Conservation (phyloP, 2,888 invertebrate genomes). For the Buathra laborator region DNA sequence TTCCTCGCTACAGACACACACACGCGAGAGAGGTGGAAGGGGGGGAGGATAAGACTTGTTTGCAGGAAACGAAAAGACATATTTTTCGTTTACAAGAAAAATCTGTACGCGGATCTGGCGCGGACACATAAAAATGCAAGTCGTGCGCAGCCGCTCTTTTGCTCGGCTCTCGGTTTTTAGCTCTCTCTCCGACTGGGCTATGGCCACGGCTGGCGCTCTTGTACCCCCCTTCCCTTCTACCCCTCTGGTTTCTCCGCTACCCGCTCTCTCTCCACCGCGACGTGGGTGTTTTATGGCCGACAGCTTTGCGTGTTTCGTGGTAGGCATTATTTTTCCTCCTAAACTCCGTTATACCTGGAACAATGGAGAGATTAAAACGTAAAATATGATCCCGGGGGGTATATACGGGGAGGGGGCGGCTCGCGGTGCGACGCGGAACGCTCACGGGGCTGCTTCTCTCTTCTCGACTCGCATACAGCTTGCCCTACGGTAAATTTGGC, state of each 20-base stretch:
- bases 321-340: slow-evolving; percentile 85
- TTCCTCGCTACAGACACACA: slow-evolving; percentile 50
- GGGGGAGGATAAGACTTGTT: slow-evolving; percentile 70
- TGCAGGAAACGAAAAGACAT: slow-evolving; percentile 74
- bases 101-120: slow-evolving; percentile 82
- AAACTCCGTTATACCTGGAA: slow-evolving; percentile 85
- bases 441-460: slow-evolving; percentile 30
- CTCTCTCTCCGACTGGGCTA: slow-evolving; percentile 37
- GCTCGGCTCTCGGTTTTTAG: slow-evolving; percentile 15
- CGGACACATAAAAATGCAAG: slow-evolving; percentile 83
- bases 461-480: slow-evolving; percentile 44
- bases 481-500: slow-evolving; percentile 74
- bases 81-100: slow-evolving; percentile 80
- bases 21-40: not conserved
- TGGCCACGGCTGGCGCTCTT: slow-evolving; percentile 43
- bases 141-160: slow-evolving; percentile 81
- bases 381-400: slow-evolving; percentile 83
- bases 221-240: slow-evolving; percentile 24
- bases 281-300: slow-evolving; percentile 83
- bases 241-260: slow-evolving; percentile 54
- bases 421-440: slow-evolving; percentile 62
- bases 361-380: slow-evolving; percentile 85
- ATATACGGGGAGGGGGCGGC: slow-evolving; percentile 68
- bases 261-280: slow-evolving; percentile 71
- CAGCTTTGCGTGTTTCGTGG: slow-evolving; percentile 84